Conservation (phyloP, 2,797 vertebrate genomes). For the Oreochromis mossambicus region DNA sequence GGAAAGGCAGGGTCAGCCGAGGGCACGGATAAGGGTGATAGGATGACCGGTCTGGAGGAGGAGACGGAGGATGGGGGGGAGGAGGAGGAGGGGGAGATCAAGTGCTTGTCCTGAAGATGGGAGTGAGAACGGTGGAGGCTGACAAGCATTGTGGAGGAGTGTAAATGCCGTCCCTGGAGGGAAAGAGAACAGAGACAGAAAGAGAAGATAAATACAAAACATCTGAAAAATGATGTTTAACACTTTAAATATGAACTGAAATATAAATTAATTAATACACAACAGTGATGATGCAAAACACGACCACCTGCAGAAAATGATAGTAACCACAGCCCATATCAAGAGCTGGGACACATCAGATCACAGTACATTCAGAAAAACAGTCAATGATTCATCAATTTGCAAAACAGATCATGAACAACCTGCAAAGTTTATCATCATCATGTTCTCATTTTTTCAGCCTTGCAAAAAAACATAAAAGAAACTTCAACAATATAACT, state of each 20-base stretch:
- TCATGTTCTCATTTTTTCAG: background rate
- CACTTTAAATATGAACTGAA: background rate
- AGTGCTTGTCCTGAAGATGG: constrained; percentile 67
- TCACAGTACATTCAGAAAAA: background rate
- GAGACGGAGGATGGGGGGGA: constrained; percentile 12
- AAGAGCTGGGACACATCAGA: background rate
- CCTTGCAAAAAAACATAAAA: background rate
- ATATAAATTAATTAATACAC: background rate
- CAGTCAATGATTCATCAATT: background rate
- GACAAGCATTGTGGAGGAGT: constrained; percentile 82
- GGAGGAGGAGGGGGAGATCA: constrained; percentile 51
- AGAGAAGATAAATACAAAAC: background rate
- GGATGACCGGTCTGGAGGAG: constrained; percentile 33
- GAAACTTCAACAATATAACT: background rate
- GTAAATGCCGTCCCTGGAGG: constrained; percentile 76
- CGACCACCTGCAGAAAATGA: background rate
- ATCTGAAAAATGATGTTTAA: background rate
- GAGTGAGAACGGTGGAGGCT: constrained; percentile 74
- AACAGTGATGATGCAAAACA: background rate
- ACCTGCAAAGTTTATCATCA: background rate
- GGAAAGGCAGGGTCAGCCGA: constrained; percentile 44
- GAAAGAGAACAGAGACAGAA: constrained; percentile 10
- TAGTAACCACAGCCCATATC: background rate
- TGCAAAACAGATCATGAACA: background rate
- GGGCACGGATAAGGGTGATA: constrained; percentile 17